Base-by-base conservation (phyloP, 2,113 vertebrate species). In the Brachirus orientalis region DNA sequence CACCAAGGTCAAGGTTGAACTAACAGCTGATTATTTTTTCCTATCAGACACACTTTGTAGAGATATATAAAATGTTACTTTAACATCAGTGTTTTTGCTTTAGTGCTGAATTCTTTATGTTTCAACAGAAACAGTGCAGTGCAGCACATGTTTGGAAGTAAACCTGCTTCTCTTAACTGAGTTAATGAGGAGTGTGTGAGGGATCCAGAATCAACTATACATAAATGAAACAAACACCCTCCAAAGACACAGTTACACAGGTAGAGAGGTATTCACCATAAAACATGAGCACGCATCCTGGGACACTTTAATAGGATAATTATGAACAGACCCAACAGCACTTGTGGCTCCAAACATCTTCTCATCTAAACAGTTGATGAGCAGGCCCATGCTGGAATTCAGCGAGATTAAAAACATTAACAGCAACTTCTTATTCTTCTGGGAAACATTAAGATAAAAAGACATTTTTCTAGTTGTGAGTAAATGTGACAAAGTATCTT, bases 231-330 rank as follows among this genome's bases (percentile, higher is more conserved):
- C 22, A 64, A 68, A 63, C 60, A 19, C 6, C 37, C 35, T 44
- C 75, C 56, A 58, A 19, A 82, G 28, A 70, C 28, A 72, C 50
- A 38, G 81, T 88, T 90, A 91, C 87, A 91, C 80, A 88, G 77
- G 83, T 74, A 80, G 73, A 85, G 72, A 91, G 89, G 66, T 85
- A 91, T 91, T 87, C 62, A 22, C 76, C 62, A 69, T 80, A 83
- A 85, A 91, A 88, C 77, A 80, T 67, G 75, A 92, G 77, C 84
- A 80, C 82, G 88, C 82, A 83, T 91, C 87, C 87, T 80, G 80
- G 76, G 71, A 80, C 77, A 44, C 74, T 87, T 86, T 86, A 91
- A 81, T 52, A 66, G 64, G 67, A 75, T 88, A 87, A 91, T 91
- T 85, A 89, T 70, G 69, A 91, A 76, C 91, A 92, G 89, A 89